These are phyloP conservation scores for Mionectes olivaceus DNA, from an alignment of 2,797 vertebrate genomes.

Conservation along the genomic window DNA sequence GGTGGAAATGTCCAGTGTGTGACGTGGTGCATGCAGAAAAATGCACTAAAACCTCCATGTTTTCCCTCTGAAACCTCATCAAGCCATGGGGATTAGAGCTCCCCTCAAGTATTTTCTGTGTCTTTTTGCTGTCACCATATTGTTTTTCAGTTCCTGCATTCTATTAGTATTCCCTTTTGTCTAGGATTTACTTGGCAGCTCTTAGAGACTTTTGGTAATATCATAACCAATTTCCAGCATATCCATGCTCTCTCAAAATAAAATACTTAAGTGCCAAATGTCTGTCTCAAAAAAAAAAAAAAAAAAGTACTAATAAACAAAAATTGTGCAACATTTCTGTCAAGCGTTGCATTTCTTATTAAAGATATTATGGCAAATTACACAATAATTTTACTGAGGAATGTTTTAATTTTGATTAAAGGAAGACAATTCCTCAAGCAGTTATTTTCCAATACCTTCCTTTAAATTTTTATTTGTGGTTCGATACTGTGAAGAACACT, in stretches of 20 bases:
- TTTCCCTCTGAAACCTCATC: conserved; percentile 27
- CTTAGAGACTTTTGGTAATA: neutral
- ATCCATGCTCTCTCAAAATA: neutral
- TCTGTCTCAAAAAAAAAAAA: neutral
- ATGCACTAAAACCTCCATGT: neutral
- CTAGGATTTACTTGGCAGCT: conserved; percentile 11
- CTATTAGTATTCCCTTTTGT: neutral
- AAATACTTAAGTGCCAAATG: neutral
- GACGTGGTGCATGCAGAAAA: neutral
- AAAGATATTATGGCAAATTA: neutral
- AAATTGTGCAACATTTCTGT: neutral
- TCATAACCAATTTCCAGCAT: neutral
- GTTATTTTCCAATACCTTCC: neutral
- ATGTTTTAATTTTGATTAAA: neutral
- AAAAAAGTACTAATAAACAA: neutral
- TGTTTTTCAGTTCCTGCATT: neutral
- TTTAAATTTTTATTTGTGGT: neutral
- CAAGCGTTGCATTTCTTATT: neutral
- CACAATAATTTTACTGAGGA: neutral
- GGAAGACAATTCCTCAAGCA: neutral
- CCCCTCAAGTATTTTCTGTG: neutral
- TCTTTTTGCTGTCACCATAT: neutral
- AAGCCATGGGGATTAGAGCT: neutral
- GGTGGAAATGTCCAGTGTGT: conserved; percentile 3
- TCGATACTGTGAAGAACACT: neutral